A percentile compares a stretch with the other conserved stretches of the same genome.
phyloP scores from a whole-genome alignment of 2,797 vertebrate genomes.

The Danio kyathit region DNA sequence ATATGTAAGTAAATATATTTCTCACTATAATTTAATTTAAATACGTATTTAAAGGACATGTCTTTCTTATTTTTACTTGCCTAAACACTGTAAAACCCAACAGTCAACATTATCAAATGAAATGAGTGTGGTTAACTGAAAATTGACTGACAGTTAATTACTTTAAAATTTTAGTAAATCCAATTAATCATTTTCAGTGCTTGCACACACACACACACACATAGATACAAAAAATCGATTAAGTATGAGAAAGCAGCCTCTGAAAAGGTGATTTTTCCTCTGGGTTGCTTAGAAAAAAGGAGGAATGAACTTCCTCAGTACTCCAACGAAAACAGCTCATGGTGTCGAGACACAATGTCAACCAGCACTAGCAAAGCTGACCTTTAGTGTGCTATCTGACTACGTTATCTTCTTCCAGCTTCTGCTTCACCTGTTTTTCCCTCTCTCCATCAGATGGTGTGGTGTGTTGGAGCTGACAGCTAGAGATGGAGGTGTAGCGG shows the following conservation, averaged over 20 bases:
- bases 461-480: constrained; percentile 38
- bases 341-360: background rate
- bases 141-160: no score
- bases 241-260: background rate
- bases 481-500: constrained; percentile 42
- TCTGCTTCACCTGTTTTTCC: background rate
- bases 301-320: background rate
- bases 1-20: no score
- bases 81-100: no score
- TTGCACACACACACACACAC: no score
- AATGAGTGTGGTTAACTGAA: no score
- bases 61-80: no score
- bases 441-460: constrained; percentile 13
- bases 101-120: no score
- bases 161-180: no score
- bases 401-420: background rate
- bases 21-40: no score
- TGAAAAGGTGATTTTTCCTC: background rate
- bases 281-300: background rate
- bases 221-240: background rate
- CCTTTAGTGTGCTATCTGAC: constrained; percentile 8
- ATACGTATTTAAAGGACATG: no score
- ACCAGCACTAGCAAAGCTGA: constrained; percentile 11
- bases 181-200: no score
- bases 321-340: background rate